Conservation (phyloP, 2,888 invertebrate genomes). For the Cosmia pyralina region DNA sequence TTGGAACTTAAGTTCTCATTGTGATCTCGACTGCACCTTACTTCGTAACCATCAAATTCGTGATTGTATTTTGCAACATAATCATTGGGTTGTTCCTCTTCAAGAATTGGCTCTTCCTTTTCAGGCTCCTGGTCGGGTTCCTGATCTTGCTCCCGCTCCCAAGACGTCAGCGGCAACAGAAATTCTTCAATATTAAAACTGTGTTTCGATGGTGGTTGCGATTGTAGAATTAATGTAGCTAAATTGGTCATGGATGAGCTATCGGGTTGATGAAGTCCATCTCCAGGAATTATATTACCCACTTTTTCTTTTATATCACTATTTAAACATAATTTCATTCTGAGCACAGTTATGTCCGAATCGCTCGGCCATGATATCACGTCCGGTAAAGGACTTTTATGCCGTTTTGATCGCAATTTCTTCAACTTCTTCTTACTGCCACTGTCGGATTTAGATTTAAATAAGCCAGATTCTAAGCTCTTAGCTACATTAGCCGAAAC, state of each 20-base stretch:
- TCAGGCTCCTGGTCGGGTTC: constrained; percentile 64
- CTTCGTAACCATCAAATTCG: constrained; percentile 54
- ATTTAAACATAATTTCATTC: constrained; percentile 83
- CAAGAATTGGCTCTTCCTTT: constrained; percentile 58
- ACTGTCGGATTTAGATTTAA: constrained; percentile 67
- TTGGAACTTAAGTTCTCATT: constrained; percentile 63
- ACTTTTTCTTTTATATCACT: constrained; percentile 84
- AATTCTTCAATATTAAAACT: constrained; percentile 85
- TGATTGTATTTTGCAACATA: constrained; percentile 34
- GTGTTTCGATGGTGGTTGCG: constrained; percentile 81
- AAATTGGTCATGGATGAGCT: constrained; percentile 91
- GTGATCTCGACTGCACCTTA: constrained; percentile 64
- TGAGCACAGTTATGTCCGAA: constrained; percentile 90
- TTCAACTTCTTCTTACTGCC: constrained; percentile 75
- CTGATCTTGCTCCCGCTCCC: constrained; percentile 82
- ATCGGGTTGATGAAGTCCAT: constrained; percentile 89
- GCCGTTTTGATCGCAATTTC: constrained; percentile 72
- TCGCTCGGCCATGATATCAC: constrained; percentile 89
- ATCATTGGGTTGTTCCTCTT: constrained; percentile 52
- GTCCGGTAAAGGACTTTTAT: constrained; percentile 76
- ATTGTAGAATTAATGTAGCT: constrained; percentile 88
- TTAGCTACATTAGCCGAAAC: constrained; percentile 76
- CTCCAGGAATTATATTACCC: constrained; percentile 86
- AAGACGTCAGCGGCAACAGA: constrained; percentile 89
- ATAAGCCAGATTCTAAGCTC: constrained; percentile 81